A percentile compares a stretch with the other conserved stretches of the same genome.
phyloP scores from a whole-genome alignment of 2,113 vertebrate species.

The Eonycteris spelaea region DNA sequence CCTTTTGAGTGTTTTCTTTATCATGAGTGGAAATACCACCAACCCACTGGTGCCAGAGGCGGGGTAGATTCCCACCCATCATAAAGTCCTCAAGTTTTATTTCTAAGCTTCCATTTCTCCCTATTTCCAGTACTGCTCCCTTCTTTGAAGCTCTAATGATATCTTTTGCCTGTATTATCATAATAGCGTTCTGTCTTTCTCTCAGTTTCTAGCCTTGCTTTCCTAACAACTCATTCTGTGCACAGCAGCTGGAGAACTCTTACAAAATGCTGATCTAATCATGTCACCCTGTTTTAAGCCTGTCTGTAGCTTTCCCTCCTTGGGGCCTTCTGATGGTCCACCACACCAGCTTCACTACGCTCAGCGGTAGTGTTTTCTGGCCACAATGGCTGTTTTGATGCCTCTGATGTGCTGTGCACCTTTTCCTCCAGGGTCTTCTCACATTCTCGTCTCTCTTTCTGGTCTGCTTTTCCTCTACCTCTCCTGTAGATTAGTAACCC shows the following conservation, averaged over 20 bases:
- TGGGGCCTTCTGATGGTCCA: background rate
- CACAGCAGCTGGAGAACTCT: background rate
- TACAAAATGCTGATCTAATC: background rate
- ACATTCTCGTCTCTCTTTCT: background rate
- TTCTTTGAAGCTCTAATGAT: background rate
- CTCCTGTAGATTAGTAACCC: background rate
- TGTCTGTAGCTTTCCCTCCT: background rate
- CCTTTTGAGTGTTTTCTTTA: background rate
- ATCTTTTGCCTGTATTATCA: background rate
- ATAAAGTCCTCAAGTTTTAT: background rate
- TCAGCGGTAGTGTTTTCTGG: background rate
- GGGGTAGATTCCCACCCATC: background rate
- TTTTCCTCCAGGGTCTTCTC: background rate
- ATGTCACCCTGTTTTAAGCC: background rate
- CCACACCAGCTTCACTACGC: background rate
- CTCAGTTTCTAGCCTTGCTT: background rate
- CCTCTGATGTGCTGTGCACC: background rate
- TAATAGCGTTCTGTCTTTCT: background rate
- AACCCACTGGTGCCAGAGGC: background rate
- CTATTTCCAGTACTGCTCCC: background rate
- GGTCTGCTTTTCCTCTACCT: background rate
- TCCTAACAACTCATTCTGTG: background rate
- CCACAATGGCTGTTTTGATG: background rate
- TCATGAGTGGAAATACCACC: background rate
- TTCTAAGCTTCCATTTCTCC: background rate